Evolutionary conservation across 2,888 invertebrate genomes (phyloP).

Genomic region (Autographa pulchrina): DNA sequence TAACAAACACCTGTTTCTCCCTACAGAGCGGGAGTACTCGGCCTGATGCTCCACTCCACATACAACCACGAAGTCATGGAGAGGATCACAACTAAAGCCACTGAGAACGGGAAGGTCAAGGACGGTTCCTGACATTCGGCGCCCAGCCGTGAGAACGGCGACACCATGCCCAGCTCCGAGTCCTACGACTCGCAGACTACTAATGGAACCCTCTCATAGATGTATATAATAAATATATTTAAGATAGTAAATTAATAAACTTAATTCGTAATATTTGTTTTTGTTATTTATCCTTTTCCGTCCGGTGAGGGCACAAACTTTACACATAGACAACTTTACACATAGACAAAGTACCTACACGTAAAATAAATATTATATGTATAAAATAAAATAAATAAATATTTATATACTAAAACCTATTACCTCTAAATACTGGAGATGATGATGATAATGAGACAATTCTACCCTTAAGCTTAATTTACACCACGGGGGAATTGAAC

Average conservation of each 20-base stretch:
- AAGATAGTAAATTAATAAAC: constrained; percentile 43
- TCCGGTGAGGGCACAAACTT: too few species aligned
- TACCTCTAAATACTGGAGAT: too few species aligned
- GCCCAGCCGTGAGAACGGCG: constrained; percentile 20
- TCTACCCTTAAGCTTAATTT: too few species aligned
- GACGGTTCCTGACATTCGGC: constrained; percentile 76
- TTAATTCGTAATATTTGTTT: constrained; percentile 10
- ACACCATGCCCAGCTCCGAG: constrained; percentile 22
- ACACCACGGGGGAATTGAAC: too few species aligned
- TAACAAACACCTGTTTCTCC: neutral
- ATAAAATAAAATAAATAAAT: too few species aligned
- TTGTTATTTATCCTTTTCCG: neutral
- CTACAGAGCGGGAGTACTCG: constrained; percentile 95
- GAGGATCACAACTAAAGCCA: constrained; percentile 81
- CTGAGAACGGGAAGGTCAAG: constrained; percentile 81
- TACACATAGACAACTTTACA: too few species aligned
- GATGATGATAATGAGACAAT: too few species aligned
- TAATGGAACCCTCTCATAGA: neutral
- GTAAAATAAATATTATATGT: too few species aligned
- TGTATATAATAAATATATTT: constrained; percentile 21
- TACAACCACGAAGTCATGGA: constrained; percentile 98
- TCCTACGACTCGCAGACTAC: constrained; percentile 34
- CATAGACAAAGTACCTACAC: too few species aligned
- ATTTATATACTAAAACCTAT: too few species aligned
- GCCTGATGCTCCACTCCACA: constrained; percentile 98